A percentile compares a stretch with the other conserved stretches of the same genome.
Evolutionary conservation across 2,113 vertebrate species (phyloP).

Genomic region (Heteronetta atricapilla): DNA sequence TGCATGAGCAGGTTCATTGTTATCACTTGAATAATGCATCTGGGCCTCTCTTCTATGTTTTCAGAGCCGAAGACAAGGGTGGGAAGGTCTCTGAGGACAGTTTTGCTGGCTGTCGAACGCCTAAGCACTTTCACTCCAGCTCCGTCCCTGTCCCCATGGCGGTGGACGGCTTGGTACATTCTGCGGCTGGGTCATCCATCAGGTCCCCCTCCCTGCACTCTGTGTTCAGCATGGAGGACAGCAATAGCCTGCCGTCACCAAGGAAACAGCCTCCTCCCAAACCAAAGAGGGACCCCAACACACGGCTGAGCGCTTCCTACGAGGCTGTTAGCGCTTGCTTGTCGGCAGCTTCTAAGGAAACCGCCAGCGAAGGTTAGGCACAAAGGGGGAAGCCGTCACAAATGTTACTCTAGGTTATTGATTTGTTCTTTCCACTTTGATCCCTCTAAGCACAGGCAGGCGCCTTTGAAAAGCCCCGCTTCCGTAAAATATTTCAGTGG

Average conservation of each 20-base stretch:
- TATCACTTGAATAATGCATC: conserved; percentile 56
- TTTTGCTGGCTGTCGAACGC: conserved; percentile 65
- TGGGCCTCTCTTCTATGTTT: conserved; percentile 53
- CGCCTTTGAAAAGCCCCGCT: neutral
- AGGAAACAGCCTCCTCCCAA: conserved; percentile 97
- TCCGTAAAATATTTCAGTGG: conserved; percentile 46
- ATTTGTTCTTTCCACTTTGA: conserved; percentile 19
- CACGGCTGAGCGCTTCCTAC: conserved; percentile 93
- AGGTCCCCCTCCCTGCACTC: conserved; percentile 85
- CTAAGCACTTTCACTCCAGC: conserved; percentile 84
- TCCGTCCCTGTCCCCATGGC: conserved; percentile 80
- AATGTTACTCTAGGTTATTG: neutral
- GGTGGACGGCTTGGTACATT: conserved; percentile 82
- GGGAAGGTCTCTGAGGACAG: conserved; percentile 76
- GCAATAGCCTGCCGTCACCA: conserved; percentile 84
- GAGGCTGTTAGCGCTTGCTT: conserved; percentile 93
- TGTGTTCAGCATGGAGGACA: conserved; percentile 83
- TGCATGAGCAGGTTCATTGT: conserved; percentile 56
- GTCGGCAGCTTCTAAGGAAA: conserved; percentile 85
- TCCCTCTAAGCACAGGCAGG: conserved; percentile 5
- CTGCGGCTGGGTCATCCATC: conserved; percentile 77
- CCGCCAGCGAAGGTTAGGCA: conserved; percentile 82
- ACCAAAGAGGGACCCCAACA: conserved; percentile 96
- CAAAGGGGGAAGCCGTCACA: neutral
- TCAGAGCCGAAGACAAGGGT: conserved; percentile 83